Evolutionary conservation across 2,888 invertebrate genomes (phyloP), one percentile per base, ranked within the genome.

Genomic region (Hydroisotoma schaefferi): DNA sequence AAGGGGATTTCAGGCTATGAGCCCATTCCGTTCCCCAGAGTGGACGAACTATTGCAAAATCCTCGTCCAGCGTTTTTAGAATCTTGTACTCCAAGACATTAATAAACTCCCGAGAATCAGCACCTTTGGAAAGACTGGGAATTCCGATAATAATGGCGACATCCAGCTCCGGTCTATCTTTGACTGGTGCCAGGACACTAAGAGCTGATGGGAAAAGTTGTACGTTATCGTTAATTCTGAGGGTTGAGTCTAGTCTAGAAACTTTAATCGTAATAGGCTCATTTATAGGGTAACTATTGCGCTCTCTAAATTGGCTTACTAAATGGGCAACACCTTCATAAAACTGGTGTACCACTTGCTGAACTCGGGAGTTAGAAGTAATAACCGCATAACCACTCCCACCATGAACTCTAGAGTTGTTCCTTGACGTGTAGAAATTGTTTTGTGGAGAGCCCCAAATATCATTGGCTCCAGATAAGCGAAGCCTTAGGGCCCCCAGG

Each of bases 21-120:
- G 6, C 43, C 53, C 53, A 53, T 38, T 43, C 53, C 4, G 40
- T 53, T 25, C 40, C 38, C 53, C 53, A 53, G 25, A 40, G n/a
- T 15, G 53, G 40, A 12, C 53, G 18, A 22, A 53, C 18, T 2
- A 53, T 15, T 22, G 40, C 52, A 22, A 22, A 53, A 23, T 43
- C 26, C 18, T 27, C 53, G 25, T 53, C 40, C 22, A 37, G 43
- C 23, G 22, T 43, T 8, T 15, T 23, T 10, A 29, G 43, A 15
- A 53, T 20, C 40, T 26, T 26, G 2, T 40, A 23, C 26, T 53
- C 40, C 26, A 53, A 25, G n/a, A n/a, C 23, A 12, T 25, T 22
- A 5, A 53, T n/a, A 40, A 53, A 53, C 6, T 53, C 53, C 5
- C 26, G 23, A 6, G n/a, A 18, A 15, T 25, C 20, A 2, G 38